Evolutionary conservation across 2,888 invertebrate species (phyloP), one percentile per base, ranked within the genome.

Genomic region (Rotaria socialis): DNA sequence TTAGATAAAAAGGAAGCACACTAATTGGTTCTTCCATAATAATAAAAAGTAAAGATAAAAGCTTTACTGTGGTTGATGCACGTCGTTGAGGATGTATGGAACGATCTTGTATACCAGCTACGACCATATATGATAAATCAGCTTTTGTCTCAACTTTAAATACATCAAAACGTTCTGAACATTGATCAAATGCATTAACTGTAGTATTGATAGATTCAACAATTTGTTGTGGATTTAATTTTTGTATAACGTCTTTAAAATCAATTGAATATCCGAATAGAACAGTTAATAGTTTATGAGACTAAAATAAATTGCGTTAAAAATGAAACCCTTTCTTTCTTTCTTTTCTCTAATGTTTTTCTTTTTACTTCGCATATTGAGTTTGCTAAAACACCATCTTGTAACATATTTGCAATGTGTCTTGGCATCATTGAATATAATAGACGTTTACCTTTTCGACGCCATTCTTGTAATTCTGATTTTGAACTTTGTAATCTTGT

Each of bases 121-220:
- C 96, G 58, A 95, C 94, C 96, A 96, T 96, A 91, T 96, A 96
- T 85, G 94, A 94, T 1, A 90, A 90, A 90, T 94, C 94, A n/a
- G 96, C 96, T 0, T 96, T 95, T 0, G 96, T 96, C 92, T 96
- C 96, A 87, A 96, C 96, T 47, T 80, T 80, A n/a, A 80, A 80
- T 80, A 80, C 80, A n/a, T 80, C 80, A 47, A 80, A 80, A n/a
- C 41, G 43, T 80, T 80, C 80, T n/a, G 80, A 3, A 80, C 80
- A 84, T 55, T 47, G 22, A 84, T 87, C 87, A 50, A 80, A 87
- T 27, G 84, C 85, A 67, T 80, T 56, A 11, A 85, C 84, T n/a
- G 85, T 87, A 24, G 80, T 50, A 74, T 87, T 87, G 1, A 87
- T 84, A 11, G 60, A 85, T 47, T 87, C 85, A 50, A 87, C 84